A percentile compares a stretch with the other conserved stretches of the same genome.
Conservation (phyloP, 2,113 vertebrate species). For the rat (Rattus norvegicus) region GRCr8 NC_086027.1:79175501-79176000, state of each 20-base stretch:
- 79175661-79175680: neutral
- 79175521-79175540: constrained; percentile 17
- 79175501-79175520: neutral
- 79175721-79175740: neutral
- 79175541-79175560: neutral
- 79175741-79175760: neutral
- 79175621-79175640: neutral
- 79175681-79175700: neutral
- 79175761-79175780: neutral
- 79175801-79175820: neutral
- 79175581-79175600: neutral
- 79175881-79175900: neutral
- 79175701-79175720: neutral
- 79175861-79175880: neutral
- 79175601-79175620: neutral
- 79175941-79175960: too few species aligned
- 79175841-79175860: neutral
- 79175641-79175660: neutral
- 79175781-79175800: neutral
- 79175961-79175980: too few species aligned
- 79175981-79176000: neutral
- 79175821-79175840: neutral
- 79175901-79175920: neutral
- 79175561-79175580: neutral
- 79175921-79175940: neutral